Base-by-base conservation (phyloP, 2,888 invertebrate species). In the Nemotelus pantherinus region DNA sequence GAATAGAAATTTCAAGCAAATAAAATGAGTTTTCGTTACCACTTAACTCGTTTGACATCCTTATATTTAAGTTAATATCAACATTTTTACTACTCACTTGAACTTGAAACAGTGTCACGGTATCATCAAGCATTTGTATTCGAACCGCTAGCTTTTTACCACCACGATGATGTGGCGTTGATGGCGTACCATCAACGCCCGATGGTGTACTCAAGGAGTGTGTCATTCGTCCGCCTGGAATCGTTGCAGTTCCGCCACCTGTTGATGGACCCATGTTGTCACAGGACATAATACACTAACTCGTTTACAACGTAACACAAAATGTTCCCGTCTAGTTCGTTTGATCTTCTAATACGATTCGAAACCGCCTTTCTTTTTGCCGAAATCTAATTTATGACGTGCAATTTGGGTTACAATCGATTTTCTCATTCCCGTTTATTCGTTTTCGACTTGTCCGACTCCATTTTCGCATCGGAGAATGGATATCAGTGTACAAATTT, bases 61-160 rank as follows among this genome's bases (percentile, higher is more conserved):
- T 25, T 57, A 25, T 25, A 25, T 25, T 25, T 25, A 25, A 25
- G 1, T 25, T 47, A 65, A 65, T 65, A 4, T 4, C 39, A 63
- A 65, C 25, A 25, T 25, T 25, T 25, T 25, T 25, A 25, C 25
- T 47, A 84, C 90, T 88, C 85, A 95, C 95, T 94, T 96, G 95
- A 82, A 96, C 93, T 91, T 96, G 95, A 88, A 96, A 96, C 90
- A 95, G 93, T 82, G 95, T 95, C 85, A 95, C 90, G 75, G 93
- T 91, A 88, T 96, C 96, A 86, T 96, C 95, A 82, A 96, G 89
- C 95, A 95, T 95, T 88, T 95, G 95, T 77, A 96, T 93, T 82
- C 95, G 89, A 80, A 95, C 93, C 76, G 95, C 94, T 80, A 96
- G 90, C 92, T 96, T 95, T 88, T 96, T 96, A 85, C 95, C 95